Conservation (phyloP, 1,140 invertebrate genomes). For the Cyclina sinensis region DNA sequence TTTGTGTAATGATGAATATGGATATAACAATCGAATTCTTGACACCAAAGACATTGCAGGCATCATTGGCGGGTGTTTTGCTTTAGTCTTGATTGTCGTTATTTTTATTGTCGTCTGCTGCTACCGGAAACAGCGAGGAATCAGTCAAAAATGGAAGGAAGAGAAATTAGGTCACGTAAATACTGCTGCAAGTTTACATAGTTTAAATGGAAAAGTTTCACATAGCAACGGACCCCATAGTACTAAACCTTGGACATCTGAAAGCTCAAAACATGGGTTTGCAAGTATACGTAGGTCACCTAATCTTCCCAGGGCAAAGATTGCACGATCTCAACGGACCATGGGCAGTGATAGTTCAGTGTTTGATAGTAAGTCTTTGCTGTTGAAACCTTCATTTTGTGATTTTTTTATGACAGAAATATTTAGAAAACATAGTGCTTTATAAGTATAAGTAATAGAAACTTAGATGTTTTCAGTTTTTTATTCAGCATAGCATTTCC, state of each 20-base stretch:
- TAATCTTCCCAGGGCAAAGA: conserved; percentile 60
- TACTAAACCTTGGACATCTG: conserved; percentile 51
- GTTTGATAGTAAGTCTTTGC: conserved; percentile 63
- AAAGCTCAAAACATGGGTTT: conserved; percentile 63
- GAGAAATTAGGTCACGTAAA: conserved; percentile 67
- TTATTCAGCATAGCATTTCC: no score
- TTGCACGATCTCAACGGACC: conserved; percentile 35
- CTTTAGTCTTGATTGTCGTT: conserved; percentile 56
- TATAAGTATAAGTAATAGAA: no score
- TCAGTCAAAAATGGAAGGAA: conserved; percentile 56
- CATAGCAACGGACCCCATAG: background rate
- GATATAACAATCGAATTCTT: conserved; percentile 60
- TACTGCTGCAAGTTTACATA: conserved; percentile 68
- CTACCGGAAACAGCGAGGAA: conserved; percentile 63
- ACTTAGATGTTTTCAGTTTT: no score
- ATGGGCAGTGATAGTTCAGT: conserved; percentile 39
- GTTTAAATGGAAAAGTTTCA: conserved; percentile 48
- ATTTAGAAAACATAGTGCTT: no score
- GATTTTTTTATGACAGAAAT: background rate
- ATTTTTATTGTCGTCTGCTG: conserved; percentile 54
- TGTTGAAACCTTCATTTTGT: conserved; percentile 56
- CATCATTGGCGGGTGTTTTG: conserved; percentile 53
- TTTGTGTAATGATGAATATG: conserved; percentile 61
- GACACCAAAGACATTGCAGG: conserved; percentile 64
- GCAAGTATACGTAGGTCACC: conserved; percentile 66